phyloP scores from a whole-genome alignment of 2,113 vertebrate genomes.

The Cyphomyrus discorhynchus region DNA sequence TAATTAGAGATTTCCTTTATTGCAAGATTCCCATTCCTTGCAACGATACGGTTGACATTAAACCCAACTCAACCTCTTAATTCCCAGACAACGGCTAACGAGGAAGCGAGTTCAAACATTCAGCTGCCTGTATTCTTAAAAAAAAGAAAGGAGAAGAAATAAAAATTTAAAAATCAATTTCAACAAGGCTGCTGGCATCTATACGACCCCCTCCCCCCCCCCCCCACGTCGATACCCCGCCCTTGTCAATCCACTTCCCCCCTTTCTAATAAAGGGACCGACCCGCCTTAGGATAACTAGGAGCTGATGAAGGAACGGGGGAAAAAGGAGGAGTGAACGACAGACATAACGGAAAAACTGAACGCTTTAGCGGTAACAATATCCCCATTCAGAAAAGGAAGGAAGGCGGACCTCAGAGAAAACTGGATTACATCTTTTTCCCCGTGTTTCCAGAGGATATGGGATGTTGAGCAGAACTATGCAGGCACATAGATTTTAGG shows the following conservation, averaged over 20 bases:
- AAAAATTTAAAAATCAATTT: constrained; percentile 45
- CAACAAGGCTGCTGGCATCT: constrained; percentile 38
- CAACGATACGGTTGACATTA: constrained; percentile 50
- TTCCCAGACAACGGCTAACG: constrained; percentile 55
- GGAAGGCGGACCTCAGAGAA: background rate
- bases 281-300: constrained; percentile 58
- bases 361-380: constrained; percentile 34
- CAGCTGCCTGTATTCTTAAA: constrained; percentile 51
- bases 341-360: constrained; percentile 43
- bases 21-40: constrained; percentile 29
- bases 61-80: constrained; percentile 48
- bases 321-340: constrained; percentile 48
- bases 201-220: background rate
- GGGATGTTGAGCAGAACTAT: background rate
- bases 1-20: constrained; percentile 44
- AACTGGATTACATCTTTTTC: background rate
- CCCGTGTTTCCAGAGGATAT: background rate
- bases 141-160: constrained; percentile 27
- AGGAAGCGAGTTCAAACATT: constrained; percentile 57
- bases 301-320: constrained; percentile 57
- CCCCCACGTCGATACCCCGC: background rate
- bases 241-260: constrained; percentile 21
- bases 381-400: constrained; percentile 6
- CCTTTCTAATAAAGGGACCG: constrained; percentile 46
- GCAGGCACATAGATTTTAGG: background rate